A percentile compares a stretch with the other conserved stretches of the same genome.
These are phyloP conservation scores for Papilio xuthus DNA, from an alignment of 1,140 invertebrate species.

Conservation along the genomic window DNA sequence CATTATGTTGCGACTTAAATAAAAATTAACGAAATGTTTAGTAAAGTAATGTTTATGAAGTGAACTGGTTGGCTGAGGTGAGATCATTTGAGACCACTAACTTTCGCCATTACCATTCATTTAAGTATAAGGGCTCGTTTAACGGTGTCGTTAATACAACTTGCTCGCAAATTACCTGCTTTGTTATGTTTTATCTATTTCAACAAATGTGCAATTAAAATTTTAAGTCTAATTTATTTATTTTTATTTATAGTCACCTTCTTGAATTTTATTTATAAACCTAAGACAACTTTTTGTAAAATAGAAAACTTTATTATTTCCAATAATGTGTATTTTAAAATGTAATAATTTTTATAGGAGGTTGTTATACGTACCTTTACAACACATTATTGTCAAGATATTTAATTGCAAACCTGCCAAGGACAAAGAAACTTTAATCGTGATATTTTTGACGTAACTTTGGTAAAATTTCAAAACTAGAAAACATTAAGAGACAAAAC, in stretches of 20 bases:
- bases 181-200: slow-evolving; percentile 22
- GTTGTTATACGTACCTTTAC: neutral
- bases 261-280: neutral
- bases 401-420: no score
- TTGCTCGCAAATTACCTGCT: slow-evolving; percentile 2
- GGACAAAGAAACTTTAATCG: neutral
- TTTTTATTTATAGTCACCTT: neutral
- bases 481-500: neutral
- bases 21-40: neutral
- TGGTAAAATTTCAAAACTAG: no score
- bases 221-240: neutral
- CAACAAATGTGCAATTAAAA: neutral
- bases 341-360: neutral
- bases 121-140: slow-evolving; percentile 18
- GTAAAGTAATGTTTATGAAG: slow-evolving; percentile 11
- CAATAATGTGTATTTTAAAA: no score
- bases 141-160: slow-evolving; percentile 22
- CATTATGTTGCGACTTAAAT: neutral
- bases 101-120: slow-evolving; percentile 23
- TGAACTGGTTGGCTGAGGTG: neutral
- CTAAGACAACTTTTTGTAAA: neutral
- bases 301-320: neutral
- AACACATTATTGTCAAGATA: neutral
- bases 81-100: slow-evolving; percentile 24
- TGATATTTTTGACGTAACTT: neutral